Conservation (phyloP, 2,888 invertebrate genomes). For the Polyommatus icarus region DNA sequence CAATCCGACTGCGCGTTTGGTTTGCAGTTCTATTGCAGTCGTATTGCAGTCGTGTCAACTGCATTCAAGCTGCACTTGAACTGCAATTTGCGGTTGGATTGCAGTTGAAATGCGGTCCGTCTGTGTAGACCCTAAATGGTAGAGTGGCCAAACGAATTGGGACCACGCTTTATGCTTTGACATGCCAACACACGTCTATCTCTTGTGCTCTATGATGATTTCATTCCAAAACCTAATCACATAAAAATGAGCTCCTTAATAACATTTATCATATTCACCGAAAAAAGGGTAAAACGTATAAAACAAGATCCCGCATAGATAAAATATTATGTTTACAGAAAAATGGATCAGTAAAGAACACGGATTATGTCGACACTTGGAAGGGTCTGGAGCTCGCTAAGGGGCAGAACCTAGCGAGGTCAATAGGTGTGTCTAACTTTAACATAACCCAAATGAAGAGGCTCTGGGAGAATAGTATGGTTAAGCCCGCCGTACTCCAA, state of each 20-base stretch:
- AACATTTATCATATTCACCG: not conserved
- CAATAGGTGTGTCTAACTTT: conserved; percentile 93
- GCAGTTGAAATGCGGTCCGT: too few species aligned
- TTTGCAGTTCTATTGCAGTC: too few species aligned
- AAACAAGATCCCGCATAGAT: not conserved
- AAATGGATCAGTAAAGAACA: conserved; percentile 76
- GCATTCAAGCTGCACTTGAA: too few species aligned
- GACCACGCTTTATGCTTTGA: too few species aligned
- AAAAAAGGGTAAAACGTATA: not conserved
- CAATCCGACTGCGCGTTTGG: too few species aligned
- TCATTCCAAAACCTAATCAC: too few species aligned
- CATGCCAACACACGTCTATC: too few species aligned
- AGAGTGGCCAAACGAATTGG: too few species aligned
- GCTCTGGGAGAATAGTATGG: conserved; percentile 82
- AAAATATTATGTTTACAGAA: conserved; percentile 47
- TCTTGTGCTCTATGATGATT: too few species aligned
- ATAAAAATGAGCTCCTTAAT: not conserved
- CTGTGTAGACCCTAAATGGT: too few species aligned
- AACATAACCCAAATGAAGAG: conserved; percentile 88
- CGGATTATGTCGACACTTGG: conserved; percentile 89
- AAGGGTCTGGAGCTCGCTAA: conserved; percentile 88
- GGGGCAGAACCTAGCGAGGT: conserved; percentile 84
- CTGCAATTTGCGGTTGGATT: too few species aligned
- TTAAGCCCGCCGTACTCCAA: conserved; percentile 86
- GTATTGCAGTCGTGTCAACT: too few species aligned